phyloP scores from a whole-genome alignment of 2,797 vertebrate genomes.

The Pangasius djambal region DNA sequence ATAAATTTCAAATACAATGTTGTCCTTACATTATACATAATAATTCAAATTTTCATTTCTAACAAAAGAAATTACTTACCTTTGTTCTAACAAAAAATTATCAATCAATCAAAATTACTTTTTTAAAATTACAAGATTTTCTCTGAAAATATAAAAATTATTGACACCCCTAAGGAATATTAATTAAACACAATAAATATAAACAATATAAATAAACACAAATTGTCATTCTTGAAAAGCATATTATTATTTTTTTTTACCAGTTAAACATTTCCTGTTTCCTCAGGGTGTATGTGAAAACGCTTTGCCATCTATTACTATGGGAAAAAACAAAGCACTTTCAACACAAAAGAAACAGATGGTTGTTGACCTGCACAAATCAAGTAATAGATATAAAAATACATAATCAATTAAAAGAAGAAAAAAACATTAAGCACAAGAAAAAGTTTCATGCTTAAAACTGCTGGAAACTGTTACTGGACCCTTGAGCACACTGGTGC shows the following conservation, averaged over 20 bases:
- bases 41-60: not conserved
- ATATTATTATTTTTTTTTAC: not conserved
- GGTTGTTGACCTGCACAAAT: too few species aligned
- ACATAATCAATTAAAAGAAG: not conserved
- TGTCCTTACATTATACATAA: not conserved
- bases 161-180: not conserved
- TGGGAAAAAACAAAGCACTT: not conserved
- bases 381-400: not conserved
- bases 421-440: not conserved
- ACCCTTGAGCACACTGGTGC: not conserved
- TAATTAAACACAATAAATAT: not conserved
- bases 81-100: too few species aligned
- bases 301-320: too few species aligned
- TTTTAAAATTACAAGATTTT: not conserved
- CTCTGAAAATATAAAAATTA: not conserved
- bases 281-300: too few species aligned
- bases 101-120: too few species aligned
- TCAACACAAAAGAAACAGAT: not conserved
- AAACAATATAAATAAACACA: not conserved
- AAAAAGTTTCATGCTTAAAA: not conserved
- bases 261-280: too few species aligned
- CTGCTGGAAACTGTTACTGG: not conserved
- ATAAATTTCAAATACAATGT: not conserved
- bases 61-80: not conserved
- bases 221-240: not conserved